Conservation (phyloP, 2,797 vertebrate genomes). For the Cynodonichthys magdalenae region DNA sequence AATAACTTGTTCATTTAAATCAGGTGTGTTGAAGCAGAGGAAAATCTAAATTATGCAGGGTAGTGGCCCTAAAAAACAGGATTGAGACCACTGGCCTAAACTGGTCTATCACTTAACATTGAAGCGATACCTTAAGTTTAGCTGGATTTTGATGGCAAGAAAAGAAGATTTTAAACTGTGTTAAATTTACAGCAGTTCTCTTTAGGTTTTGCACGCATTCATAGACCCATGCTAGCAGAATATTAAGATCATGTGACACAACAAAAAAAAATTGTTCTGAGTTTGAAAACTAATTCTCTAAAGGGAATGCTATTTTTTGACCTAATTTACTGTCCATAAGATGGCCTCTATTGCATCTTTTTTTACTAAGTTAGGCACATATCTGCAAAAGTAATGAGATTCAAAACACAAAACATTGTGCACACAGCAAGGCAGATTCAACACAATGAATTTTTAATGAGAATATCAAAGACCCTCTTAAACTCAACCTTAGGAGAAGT, state of each 20-base stretch:
- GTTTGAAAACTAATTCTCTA: conserved; percentile 50
- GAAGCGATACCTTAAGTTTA: not conserved
- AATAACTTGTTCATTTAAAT: too few relatives aligned
- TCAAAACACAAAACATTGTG: conserved; percentile 63
- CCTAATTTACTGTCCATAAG: conserved; percentile 67
- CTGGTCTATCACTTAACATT: conserved; percentile 6
- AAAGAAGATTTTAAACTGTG: not conserved
- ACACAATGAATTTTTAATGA: conserved; percentile 81
- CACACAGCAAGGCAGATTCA: conserved; percentile 75
- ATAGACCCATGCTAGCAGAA: conserved; percentile 14
- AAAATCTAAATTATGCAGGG: not conserved
- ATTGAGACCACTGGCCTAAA: not conserved
- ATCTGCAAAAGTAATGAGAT: conserved; percentile 67
- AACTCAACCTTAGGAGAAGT: conserved; percentile 74
- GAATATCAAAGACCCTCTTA: conserved; percentile 78
- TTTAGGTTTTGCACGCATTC: conserved; percentile 8
- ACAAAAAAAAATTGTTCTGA: conserved; percentile 42
- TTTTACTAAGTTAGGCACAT: conserved; percentile 38
- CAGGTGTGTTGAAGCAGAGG: too few relatives aligned
- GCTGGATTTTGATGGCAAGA: not conserved
- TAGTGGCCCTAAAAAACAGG: too few relatives aligned
- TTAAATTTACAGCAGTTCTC: conserved; percentile 11
- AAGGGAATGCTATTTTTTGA: conserved; percentile 67
- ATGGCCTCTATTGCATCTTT: conserved; percentile 49
- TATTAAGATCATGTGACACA: conserved; percentile 30